phyloP scores from a whole-genome alignment of 1,140 invertebrate genomes.

The Frieseomelitta varia region DNA sequence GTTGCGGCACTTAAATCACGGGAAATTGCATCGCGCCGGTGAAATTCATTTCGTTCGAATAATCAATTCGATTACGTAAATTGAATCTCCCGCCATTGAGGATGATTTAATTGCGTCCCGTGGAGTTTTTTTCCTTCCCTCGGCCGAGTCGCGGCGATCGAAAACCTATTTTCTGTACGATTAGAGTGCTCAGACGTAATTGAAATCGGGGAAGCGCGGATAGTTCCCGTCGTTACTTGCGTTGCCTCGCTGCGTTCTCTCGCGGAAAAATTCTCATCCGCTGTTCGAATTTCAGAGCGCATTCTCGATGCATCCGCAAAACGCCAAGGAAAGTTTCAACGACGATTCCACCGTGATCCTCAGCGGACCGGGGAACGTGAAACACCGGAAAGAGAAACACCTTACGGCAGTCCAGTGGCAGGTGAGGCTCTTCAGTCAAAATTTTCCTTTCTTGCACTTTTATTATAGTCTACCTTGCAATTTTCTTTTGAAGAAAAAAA shows the following conservation, averaged over 20 bases:
- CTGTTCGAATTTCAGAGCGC: slow-evolving; percentile 76
- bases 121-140: neutral
- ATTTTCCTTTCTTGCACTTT: neutral
- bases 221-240: too few relatives aligned
- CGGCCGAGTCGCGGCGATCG: too few relatives aligned
- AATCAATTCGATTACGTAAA: slow-evolving; percentile 34
- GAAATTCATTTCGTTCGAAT: slow-evolving; percentile 2
- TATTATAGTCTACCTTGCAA: neutral
- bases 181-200: slow-evolving; percentile 1
- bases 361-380: slow-evolving; percentile 84
- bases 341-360: slow-evolving; percentile 81
- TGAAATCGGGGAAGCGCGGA: neutral
- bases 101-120: slow-evolving; percentile 12
- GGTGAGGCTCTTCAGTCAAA: slow-evolving; percentile 63
- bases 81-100: slow-evolving; percentile 10
- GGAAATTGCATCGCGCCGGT: slow-evolving; percentile 8
- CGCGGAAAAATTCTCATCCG: neutral
- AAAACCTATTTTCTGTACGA: slow-evolving; percentile 23
- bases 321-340: slow-evolving; percentile 69
- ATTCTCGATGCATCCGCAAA: slow-evolving; percentile 77
- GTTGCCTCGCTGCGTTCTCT: too few relatives aligned
- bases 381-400: slow-evolving; percentile 79
- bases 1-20: neutral
- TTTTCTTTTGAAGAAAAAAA: neutral
- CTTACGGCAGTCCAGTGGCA: slow-evolving; percentile 83